A percentile compares a stretch with the other conserved stretches of the same genome.
Evolutionary conservation across 1,140 invertebrate species (phyloP).

Genomic region (Halictus rubicundus): DNA sequence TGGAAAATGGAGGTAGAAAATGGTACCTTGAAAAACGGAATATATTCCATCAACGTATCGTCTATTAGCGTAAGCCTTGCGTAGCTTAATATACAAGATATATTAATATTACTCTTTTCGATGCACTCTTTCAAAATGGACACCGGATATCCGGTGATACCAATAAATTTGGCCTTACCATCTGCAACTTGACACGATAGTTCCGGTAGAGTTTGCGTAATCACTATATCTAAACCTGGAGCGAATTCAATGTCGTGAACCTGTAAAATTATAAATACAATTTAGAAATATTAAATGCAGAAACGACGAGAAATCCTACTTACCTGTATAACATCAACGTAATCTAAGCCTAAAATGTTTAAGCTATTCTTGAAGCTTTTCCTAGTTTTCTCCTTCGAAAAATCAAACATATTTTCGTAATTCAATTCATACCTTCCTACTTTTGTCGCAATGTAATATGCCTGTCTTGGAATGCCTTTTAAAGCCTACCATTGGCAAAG

Average conservation of each 20-base stretch:
- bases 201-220: constrained; percentile 93
- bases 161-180: constrained; percentile 91
- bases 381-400: constrained; percentile 87
- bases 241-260: constrained; percentile 96
- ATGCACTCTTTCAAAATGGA: constrained; percentile 87
- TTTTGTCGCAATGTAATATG: constrained; percentile 97
- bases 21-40: constrained; percentile 88
- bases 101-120: constrained; percentile 84
- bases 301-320: constrained; percentile 24
- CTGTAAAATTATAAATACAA: constrained; percentile 76
- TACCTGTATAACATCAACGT: constrained; percentile 94
- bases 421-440: constrained; percentile 90
- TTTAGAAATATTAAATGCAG: not conserved
- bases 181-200: constrained; percentile 86
- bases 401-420: constrained; percentile 92
- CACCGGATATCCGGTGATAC: constrained; percentile 93
- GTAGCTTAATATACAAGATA: constrained; percentile 90
- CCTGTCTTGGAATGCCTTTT: constrained; percentile 87
- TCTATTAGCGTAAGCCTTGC: constrained; percentile 90
- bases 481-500: constrained; percentile 83
- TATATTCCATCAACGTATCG: constrained; percentile 86
- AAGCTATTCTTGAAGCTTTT: constrained; percentile 91
- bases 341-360: constrained; percentile 87
- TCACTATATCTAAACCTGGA: constrained; percentile 86
- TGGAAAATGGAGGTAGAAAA: not conserved